Evolutionary conservation across 2,113 vertebrate genomes (phyloP).

Genomic region (Malurus elegans): DNA sequence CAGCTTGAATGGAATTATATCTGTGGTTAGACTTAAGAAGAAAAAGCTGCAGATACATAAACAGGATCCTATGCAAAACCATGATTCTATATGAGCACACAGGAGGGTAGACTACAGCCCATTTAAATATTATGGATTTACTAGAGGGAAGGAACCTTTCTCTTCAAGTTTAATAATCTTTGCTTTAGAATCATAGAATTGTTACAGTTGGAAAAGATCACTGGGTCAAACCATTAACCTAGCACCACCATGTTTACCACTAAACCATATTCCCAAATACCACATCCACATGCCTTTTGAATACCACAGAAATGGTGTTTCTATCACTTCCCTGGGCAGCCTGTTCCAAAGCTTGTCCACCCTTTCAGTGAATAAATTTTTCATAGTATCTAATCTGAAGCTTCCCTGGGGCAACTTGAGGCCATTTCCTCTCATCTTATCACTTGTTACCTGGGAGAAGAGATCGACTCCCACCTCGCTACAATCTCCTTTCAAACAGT

Average conservation of each 20-base stretch:
- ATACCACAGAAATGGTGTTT: background rate
- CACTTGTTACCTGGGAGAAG: background rate
- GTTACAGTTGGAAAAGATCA: background rate
- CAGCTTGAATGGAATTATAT: background rate
- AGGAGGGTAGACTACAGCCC: background rate
- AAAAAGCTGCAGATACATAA: background rate
- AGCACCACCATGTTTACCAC: rapidly evolving
- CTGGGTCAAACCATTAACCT: too few species aligned
- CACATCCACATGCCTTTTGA: background rate
- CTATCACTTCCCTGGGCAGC: background rate
- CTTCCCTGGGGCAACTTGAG: background rate
- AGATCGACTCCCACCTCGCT: background rate
- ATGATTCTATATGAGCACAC: background rate
- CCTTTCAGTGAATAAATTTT: background rate
- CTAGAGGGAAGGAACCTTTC: background rate
- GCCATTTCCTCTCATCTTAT: background rate
- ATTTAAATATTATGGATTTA: background rate
- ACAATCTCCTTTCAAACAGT: background rate
- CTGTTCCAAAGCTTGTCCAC: background rate
- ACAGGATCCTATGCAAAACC: background rate
- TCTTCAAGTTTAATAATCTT: background rate
- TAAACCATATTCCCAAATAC: background rate
- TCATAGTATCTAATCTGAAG: background rate
- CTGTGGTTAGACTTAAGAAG: background rate
- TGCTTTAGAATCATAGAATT: background rate